phyloP scores from a whole-genome alignment of 2,113 vertebrate genomes.

The Xyrauchen texanus region DNA sequence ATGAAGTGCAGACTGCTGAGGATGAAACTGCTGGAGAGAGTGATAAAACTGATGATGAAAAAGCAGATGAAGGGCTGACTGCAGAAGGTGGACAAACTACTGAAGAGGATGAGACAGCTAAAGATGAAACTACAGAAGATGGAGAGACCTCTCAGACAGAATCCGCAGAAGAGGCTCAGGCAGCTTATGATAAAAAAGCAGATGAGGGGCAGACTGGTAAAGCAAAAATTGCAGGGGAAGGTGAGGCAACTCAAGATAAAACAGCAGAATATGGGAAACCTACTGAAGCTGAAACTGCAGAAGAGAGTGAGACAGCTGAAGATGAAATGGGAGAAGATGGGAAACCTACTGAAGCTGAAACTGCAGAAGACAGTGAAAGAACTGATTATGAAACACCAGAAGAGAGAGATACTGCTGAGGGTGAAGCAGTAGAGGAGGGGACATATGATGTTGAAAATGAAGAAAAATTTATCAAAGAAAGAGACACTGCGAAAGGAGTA shows the following conservation, averaged over 20 bases:
- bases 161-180: not conserved
- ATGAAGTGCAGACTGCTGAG: not conserved
- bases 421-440: slow-evolving; percentile 2
- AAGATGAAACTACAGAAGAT: not conserved
- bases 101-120: slow-evolving; percentile 25
- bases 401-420: not conserved
- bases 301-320: not conserved
- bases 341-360: slow-evolving; percentile 37
- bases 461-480: not conserved
- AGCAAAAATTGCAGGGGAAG: too few relatives aligned
- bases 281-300: not conserved
- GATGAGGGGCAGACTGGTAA: not conserved
- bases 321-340: slow-evolving; percentile 36
- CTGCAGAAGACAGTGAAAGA: not conserved
- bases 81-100: slow-evolving; percentile 27
- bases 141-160: not conserved
- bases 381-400: not conserved
- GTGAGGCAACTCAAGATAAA: slow-evolving; percentile 2
- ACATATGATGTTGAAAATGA: not conserved
- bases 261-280: not conserved
- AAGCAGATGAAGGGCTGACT: not conserved
- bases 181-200: too few relatives aligned
- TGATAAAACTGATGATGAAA: slow-evolving; percentile 21
- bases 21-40: slow-evolving; percentile 17
- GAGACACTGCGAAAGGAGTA: not conserved